These are phyloP conservation scores for Drosophila burlai DNA, from an alignment of 1,140 invertebrate genomes.

Conservation along the genomic window DNA sequence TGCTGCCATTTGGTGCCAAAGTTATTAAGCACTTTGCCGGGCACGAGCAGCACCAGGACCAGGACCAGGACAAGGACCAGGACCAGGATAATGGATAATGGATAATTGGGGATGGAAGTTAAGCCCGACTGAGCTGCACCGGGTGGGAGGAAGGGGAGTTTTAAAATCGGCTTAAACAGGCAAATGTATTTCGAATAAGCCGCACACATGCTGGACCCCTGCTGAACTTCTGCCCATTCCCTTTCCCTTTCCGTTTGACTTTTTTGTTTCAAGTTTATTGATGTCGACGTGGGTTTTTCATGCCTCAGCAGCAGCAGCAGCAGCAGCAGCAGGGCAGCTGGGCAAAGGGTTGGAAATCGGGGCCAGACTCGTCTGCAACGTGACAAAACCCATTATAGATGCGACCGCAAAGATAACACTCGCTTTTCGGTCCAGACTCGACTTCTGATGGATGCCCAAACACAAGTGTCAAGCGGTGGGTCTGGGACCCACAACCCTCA, in stretches of 20 bases:
- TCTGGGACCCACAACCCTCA: too few species aligned
- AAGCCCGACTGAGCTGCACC: conserved; percentile 8
- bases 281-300: conserved; percentile 73
- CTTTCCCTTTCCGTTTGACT: conserved; percentile 5
- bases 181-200: conserved; percentile 66
- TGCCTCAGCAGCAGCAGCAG: conserved; percentile 57
- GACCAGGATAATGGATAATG: conserved; percentile 16
- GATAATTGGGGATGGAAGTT: conserved; percentile 22
- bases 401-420: conserved; percentile 80
- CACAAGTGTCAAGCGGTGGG: conserved; percentile 21
- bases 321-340: not conserved
- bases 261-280: conserved; percentile 77
- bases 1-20: conserved; percentile 75
- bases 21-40: conserved; percentile 63
- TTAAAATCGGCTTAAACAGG: conserved; percentile 69
- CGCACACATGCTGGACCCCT: conserved; percentile 16
- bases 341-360: not conserved
- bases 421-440: conserved; percentile 47
- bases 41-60: conserved; percentile 1
- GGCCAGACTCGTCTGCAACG: conserved; percentile 76
- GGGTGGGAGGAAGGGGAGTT: not conserved
- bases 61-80: not conserved
- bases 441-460: conserved; percentile 55
- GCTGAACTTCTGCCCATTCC: not conserved
- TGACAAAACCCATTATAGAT: conserved; percentile 84